Evolutionary conservation across 2,888 invertebrate species (phyloP).

Genomic region (Dasypolia templi): DNA sequence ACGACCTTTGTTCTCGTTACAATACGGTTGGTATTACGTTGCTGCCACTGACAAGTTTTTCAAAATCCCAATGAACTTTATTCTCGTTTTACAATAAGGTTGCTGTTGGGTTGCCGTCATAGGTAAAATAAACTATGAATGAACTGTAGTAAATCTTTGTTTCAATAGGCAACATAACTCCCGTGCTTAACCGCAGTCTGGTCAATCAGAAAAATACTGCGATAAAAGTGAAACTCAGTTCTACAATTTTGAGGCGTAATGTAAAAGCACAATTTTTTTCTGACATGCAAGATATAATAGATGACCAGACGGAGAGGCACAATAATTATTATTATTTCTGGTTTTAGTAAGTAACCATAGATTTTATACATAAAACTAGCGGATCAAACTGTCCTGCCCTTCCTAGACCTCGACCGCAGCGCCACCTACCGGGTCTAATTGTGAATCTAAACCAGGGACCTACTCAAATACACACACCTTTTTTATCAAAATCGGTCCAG

Average conservation of each 20-base stretch:
- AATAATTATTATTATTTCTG: no score
- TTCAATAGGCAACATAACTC: neutral
- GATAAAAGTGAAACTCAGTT: neutral
- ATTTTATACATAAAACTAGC: no score
- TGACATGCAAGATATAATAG: neutral
- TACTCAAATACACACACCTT: neutral
- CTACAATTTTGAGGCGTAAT: no score
- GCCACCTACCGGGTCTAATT: neutral
- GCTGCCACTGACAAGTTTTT: neutral
- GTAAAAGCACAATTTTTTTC: neutral
- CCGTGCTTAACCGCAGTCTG: neutral
- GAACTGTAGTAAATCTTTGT: neutral
- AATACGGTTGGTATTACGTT: neutral
- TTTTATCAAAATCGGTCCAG: neutral
- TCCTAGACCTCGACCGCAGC: neutral
- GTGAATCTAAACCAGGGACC: neutral
- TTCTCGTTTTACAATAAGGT: neutral
- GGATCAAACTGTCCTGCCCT: no score
- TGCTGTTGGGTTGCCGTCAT: neutral
- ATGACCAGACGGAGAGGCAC: neutral
- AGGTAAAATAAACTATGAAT: neutral
- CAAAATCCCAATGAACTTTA: neutral
- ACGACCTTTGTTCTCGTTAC: neutral
- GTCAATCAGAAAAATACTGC: neutral
- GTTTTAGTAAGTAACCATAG: neutral